Conservation (phyloP, 2,797 vertebrate species). For the Coccyzus lansbergi region DNA sequence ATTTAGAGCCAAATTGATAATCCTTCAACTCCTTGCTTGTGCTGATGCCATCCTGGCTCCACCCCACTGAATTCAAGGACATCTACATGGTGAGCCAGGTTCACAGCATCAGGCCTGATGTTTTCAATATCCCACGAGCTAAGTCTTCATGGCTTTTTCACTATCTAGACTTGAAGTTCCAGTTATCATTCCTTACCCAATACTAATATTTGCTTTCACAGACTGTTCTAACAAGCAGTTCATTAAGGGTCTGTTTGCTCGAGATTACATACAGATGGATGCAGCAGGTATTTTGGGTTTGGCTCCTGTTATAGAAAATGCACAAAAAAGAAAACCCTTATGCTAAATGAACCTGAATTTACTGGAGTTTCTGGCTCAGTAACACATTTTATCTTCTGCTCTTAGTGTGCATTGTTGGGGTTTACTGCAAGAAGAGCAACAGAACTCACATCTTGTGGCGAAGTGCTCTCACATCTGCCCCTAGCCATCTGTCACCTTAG, state of each 20-base stretch:
- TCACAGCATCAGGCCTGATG: background rate
- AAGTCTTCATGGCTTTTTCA: background rate
- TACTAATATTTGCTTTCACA: background rate
- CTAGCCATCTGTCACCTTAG: background rate
- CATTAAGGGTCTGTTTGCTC: background rate
- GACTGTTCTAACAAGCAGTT: background rate
- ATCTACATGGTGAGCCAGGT: background rate
- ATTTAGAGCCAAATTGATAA: background rate
- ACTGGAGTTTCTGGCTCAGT: background rate
- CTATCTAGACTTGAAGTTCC: background rate
- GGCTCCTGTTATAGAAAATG: background rate
- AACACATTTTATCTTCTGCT: background rate
- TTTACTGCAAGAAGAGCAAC: background rate
- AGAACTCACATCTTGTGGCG: background rate
- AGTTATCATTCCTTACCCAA: background rate
- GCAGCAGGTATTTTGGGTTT: background rate
- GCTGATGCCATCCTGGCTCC: background rate
- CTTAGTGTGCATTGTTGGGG: background rate
- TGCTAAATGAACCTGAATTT: background rate
- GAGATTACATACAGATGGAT: background rate
- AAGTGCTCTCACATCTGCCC: background rate
- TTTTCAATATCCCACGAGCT: background rate
- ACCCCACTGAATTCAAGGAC: background rate
- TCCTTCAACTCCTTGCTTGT: background rate
- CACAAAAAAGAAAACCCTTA: background rate